Evolutionary conservation across 2,888 invertebrate genomes (phyloP), one percentile per base, ranked within the genome.

Genomic region (Parthenolecanium corni): DNA sequence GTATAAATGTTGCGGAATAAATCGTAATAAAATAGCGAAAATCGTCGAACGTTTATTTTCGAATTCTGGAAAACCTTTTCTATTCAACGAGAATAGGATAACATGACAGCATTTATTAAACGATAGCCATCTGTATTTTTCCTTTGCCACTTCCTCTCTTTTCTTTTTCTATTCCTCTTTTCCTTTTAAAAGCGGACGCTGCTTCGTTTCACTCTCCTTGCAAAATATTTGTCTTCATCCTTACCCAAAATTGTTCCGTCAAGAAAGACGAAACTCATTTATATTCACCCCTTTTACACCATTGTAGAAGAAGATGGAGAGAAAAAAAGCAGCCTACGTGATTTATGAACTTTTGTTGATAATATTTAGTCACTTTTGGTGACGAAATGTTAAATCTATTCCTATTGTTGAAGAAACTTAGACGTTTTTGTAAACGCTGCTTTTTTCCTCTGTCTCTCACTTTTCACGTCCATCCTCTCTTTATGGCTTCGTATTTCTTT

Each of bases 331-430:
- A 21, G 12, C 52, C 21, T 21, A 21, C 31, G 31, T 31, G 52
- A 52, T 52, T 52, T 52, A 52, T 52, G 52, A 52, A 52, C 52
- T 52, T 52, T 52, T 36, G 52, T 52, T 24, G 52, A 52, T 52
- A 52, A 52, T 52, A 52, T 52, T 52, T 52, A 52, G 52, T 52
- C 52, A 31, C 31, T 31, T 31, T 52, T 31, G 20, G 31, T 24
- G 52, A 24, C 31, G 25, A 52, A 52, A 52, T 31, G 52, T 52
- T 36, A n/a, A 52, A 52, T 52, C 20, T 23, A n/a, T n/a, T 51
- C n/a, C 51, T 51, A 23, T 51, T 23, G 51, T 51, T 23, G 24
- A 14, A 20, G 24, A 3, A 51, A 20, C 21, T 14, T 9, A n/a
- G n/a, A 23, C 51, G 5, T 3, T 51, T 9, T 9, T 23, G 31